These are phyloP conservation scores for Drosophila meridiana DNA, from an alignment of 2,888 invertebrate species.

Conservation along the genomic window DNA sequence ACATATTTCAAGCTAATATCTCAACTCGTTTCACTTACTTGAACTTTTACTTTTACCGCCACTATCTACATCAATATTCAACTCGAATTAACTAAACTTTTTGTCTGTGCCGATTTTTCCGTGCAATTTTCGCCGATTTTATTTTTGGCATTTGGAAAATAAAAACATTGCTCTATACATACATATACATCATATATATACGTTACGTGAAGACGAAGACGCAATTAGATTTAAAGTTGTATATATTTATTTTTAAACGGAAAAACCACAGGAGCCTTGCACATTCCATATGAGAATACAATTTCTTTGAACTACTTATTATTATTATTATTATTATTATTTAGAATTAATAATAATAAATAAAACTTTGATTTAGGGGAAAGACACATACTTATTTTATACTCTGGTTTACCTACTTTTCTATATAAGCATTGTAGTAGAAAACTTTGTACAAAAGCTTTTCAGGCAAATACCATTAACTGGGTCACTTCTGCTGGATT, in stretches of 20 bases:
- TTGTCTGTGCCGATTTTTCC: constrained; percentile 3
- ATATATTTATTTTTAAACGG: constrained; percentile 1
- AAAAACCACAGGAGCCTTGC: neutral
- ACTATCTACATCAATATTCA: neutral
- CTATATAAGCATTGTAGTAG: neutral
- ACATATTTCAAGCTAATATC: neutral
- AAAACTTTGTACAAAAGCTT: neutral
- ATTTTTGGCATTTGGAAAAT: constrained; percentile 22
- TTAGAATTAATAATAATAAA: neutral
- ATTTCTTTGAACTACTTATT: neutral
- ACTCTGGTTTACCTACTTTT: neutral
- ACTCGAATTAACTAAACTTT: constrained; percentile 5
- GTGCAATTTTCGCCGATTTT: constrained; percentile 20
- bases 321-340: neutral
- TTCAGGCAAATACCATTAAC: neutral
- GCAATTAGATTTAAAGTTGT: constrained; percentile 7
- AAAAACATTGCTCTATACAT: neutral
- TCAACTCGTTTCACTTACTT: neutral
- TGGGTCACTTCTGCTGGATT: neutral
- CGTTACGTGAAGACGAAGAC: constrained; percentile 3
- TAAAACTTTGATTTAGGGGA: neutral
- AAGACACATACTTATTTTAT: neutral
- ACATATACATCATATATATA: neutral
- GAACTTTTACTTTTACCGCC: constrained; percentile 19
- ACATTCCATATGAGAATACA: neutral